A percentile compares a stretch with the other conserved stretches of the same genome.
Conservation (phyloP, 2,888 invertebrate genomes). For the Tolmerus cingulatus region DNA sequence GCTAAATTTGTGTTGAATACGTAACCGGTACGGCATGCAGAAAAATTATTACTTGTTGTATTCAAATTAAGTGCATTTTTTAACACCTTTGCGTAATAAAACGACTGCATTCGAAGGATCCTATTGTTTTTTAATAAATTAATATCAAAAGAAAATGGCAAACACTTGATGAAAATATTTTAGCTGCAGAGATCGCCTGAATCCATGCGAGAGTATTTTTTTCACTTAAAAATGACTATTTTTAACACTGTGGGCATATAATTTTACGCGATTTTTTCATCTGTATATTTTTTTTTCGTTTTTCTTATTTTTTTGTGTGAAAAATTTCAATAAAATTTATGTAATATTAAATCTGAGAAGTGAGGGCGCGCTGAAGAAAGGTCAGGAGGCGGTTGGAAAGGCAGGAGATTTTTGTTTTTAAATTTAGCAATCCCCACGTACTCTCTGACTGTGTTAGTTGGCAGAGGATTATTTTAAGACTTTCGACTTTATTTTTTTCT, state of each 20-base stretch:
- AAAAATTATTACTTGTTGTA: not conserved
- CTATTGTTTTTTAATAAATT: not conserved
- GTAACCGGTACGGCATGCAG: not conserved
- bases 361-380: constrained; percentile 24
- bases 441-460: constrained; percentile 6
- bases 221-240: constrained; percentile 21
- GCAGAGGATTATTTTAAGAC: constrained; percentile 41
- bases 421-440: constrained; percentile 41
- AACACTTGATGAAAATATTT: not conserved
- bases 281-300: not conserved
- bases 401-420: constrained; percentile 32
- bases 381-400: constrained; percentile 8
- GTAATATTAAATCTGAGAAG: constrained; percentile 40
- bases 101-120: not conserved
- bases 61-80: not conserved
- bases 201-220: not conserved
- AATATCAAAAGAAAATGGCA: not conserved
- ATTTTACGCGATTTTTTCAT: not conserved
- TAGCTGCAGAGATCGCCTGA: not conserved
- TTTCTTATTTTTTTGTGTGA: not conserved
- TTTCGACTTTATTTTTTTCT: not conserved
- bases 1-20: not conserved
- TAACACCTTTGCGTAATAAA: not conserved
- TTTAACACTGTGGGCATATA: constrained; percentile 34
- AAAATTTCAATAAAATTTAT: constrained; percentile 43